phyloP scores from a whole-genome alignment of 2,113 vertebrate genomes.

The Megatriorchis doriae region DNA sequence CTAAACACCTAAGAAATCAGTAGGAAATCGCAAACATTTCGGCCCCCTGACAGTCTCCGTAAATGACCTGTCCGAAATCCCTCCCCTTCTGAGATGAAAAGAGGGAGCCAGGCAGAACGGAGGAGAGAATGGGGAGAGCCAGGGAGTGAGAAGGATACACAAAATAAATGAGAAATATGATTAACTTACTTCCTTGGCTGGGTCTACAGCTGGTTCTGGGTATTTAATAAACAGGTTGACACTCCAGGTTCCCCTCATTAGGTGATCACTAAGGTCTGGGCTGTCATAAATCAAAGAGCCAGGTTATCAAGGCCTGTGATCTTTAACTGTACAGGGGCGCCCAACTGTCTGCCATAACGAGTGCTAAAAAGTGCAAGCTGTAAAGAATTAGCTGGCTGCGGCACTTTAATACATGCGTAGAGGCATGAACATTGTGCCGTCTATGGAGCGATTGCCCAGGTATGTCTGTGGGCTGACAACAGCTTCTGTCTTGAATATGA shows the following conservation, averaged over 20 bases:
- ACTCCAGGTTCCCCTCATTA: slow-evolving; percentile 94
- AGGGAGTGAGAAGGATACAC: slow-evolving; percentile 21
- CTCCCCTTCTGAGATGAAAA: slow-evolving; percentile 71
- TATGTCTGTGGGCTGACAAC: not conserved
- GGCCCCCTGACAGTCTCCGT: slow-evolving; percentile 64
- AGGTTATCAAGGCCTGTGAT: slow-evolving; percentile 97
- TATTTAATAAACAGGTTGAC: slow-evolving; percentile 99
- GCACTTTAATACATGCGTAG: not conserved
- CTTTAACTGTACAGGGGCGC: slow-evolving; percentile 92
- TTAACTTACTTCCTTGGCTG: slow-evolving; percentile 72
- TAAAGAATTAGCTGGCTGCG: slow-evolving; percentile 81
- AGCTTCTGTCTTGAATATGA: not conserved
- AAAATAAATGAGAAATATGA: slow-evolving; percentile 78
- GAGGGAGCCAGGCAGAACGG: slow-evolving; percentile 69
- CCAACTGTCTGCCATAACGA: slow-evolving; percentile 90
- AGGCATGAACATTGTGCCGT: not conserved
- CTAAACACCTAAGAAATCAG: slow-evolving; percentile 80
- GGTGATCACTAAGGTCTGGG: slow-evolving; percentile 82
- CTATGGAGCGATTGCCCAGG: not conserved
- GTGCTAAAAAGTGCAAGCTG: slow-evolving; percentile 83
- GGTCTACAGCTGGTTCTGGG: slow-evolving; percentile 89
- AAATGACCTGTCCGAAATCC: slow-evolving; percentile 66
- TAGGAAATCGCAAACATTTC: slow-evolving; percentile 72
- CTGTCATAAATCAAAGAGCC: slow-evolving; percentile 92
- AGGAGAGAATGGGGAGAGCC: slow-evolving; percentile 1